Base-by-base conservation (phyloP, 2,113 vertebrate species). In the Boulengeromyrus knoepffleri region DNA sequence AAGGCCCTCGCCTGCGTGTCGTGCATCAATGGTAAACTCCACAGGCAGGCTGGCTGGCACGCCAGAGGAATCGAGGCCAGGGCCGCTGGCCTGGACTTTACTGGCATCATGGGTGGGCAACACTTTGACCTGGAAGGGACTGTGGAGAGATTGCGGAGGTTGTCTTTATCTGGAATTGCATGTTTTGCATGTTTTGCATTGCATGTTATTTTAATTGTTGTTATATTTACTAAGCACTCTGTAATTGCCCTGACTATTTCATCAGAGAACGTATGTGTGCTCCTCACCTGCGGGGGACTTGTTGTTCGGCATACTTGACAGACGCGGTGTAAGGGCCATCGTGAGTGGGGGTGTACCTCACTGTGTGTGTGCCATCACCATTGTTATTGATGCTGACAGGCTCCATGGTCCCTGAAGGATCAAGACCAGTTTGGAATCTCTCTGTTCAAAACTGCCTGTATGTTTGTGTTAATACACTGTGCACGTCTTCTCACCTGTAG, bases 21-120 rank as follows among this genome's bases (percentile, higher is more conserved):
- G 96, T 1, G 98, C 98, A 0, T 99, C 98, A 0, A 99, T 99
- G 92, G 98, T 98, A 92, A 99, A 99, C 93, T 99, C 98, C 3
- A 99, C 98, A 0, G 98, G 98, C 47, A 99, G 93, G 91, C 98
- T 99, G 86, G 98, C 98, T 0, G 97, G 94, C 90, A 99, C 97
- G 58, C 98, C 98, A 0, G 97, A 94, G 0, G 96, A 95, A 0
- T 97, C 97, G 86, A 99, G 96, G 47, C 98, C 98, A 0, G 98
- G 98, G 3, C 98, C 98, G 0, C 98, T 99, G 88, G 98, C 98
- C 0, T 97, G 96, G 6, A 99, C 98, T 92, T 99, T 99, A 91
- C 98, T 99, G 94, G 98, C 98, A 0, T 99, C 98, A 0, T 99
- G 97, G 53, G 96, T 95, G 2, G 98, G 98, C 92, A 97, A 95